A percentile compares a stretch with the other conserved stretches of the same genome.
Conservation (phyloP, 37 sponge, comb jelly and placozoan genomes). For the Theonella swinhoei region DNA sequence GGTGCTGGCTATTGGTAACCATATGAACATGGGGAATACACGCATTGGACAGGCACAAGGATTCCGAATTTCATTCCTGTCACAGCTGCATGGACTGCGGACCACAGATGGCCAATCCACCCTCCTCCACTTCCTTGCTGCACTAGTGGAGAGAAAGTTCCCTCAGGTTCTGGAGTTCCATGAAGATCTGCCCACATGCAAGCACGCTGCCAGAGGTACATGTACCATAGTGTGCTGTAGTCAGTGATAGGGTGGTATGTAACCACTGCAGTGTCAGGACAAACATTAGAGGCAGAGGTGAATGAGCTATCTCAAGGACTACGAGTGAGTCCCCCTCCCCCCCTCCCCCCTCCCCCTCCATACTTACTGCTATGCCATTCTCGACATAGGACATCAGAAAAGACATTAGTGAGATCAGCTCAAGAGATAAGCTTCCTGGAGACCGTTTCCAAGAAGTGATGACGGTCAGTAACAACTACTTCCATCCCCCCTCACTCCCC, state of each 20-base stretch:
- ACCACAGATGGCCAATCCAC: slow-evolving; percentile 77
- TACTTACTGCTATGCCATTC: not conserved
- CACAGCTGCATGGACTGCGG: slow-evolving; percentile 58
- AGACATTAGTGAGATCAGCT: slow-evolving; percentile 23
- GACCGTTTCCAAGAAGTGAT: slow-evolving; percentile 68
- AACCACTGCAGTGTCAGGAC: slow-evolving; percentile 64
- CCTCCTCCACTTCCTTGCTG: slow-evolving; percentile 74
- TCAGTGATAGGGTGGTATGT: not conserved
- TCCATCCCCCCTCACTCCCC: not conserved
- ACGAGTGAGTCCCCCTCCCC: slow-evolving; percentile 14
- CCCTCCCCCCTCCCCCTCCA: too few relatives aligned
- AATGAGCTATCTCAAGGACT: slow-evolving; percentile 63
- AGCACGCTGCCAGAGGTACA: slow-evolving; percentile 72
- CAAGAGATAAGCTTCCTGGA: slow-evolving; percentile 30
- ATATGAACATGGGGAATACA: slow-evolving; percentile 74
- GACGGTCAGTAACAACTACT: slow-evolving; percentile 48
- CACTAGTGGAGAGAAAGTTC: slow-evolving; percentile 67
- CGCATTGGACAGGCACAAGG: slow-evolving; percentile 69
- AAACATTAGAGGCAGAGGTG: slow-evolving; percentile 75
- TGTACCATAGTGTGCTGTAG: not conserved
- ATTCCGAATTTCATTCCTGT: slow-evolving; percentile 69
- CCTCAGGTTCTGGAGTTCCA: slow-evolving; percentile 54
- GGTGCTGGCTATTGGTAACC: slow-evolving; percentile 81
- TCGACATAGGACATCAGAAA: slow-evolving; percentile 40
- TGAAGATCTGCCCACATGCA: slow-evolving; percentile 41